Percentiles rank a stretch among this genome's conserved stretches.
These are phyloP conservation scores for Scomber scombrus DNA, from an alignment of 2,113 vertebrate species.

Conservation along the genomic window DNA sequence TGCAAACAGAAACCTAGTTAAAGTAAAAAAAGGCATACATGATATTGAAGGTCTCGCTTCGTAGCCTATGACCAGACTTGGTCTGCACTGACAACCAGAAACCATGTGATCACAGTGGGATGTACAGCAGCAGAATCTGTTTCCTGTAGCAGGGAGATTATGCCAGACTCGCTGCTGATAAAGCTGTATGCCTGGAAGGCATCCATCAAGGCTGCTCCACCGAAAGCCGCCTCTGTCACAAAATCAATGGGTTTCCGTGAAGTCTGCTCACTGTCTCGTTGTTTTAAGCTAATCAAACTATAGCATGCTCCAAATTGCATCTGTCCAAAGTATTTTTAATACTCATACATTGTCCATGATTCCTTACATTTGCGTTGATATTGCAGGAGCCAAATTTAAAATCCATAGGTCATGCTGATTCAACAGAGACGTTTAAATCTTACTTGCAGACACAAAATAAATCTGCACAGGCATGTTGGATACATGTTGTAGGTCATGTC, in stretches of 20 bases:
- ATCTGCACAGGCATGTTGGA: not conserved
- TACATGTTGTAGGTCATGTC: not conserved
- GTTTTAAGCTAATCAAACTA: conserved; percentile 70
- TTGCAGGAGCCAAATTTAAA: not conserved
- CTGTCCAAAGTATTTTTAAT: conserved; percentile 9
- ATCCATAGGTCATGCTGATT: not conserved
- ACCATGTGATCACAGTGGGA: conserved; percentile 27
- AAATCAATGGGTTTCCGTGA: conserved; percentile 72
- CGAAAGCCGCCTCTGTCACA: conserved; percentile 62
- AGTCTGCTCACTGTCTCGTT: conserved; percentile 46
- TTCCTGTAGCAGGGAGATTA: conserved; percentile 43
- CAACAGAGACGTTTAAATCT: not conserved
- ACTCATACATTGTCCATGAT: not conserved
- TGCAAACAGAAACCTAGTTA: not conserved
- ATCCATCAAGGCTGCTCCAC: conserved; percentile 66
- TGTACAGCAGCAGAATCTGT: conserved; percentile 51
- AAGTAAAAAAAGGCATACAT: not conserved
- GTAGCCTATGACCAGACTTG: not conserved
- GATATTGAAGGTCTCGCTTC: not conserved
- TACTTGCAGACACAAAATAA: too few species aligned
- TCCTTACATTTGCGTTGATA: not conserved
- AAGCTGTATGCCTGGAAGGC: conserved; percentile 57
- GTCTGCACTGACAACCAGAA: conserved; percentile 14
- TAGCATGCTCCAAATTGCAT: conserved; percentile 1
- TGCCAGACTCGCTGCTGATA: conserved; percentile 67